Percentiles rank a stretch among this genome's conserved stretches.
Evolutionary conservation across 2,888 invertebrate species (phyloP).

Genomic region (Chorisops tibialis): DNA sequence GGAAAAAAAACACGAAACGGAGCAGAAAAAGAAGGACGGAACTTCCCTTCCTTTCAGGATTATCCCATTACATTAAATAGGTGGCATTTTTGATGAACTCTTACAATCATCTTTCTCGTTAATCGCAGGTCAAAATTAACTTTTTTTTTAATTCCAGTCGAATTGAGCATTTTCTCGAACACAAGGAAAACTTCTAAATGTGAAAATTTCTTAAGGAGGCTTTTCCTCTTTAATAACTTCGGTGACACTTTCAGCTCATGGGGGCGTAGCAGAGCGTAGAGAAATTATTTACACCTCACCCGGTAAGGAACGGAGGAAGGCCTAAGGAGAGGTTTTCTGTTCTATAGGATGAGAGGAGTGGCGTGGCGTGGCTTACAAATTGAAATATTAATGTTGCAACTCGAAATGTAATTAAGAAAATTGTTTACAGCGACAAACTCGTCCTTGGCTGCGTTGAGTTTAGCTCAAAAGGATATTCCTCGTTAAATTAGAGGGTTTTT

Average conservation of each 20-base stretch:
- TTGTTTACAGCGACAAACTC: conserved; percentile 2
- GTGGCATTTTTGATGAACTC: conserved; percentile 5
- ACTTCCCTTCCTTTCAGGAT: too few relatives aligned
- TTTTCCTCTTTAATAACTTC: too few relatives aligned
- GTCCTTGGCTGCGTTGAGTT: background rate
- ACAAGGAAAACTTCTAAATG: conserved; percentile 4
- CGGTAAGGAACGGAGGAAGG: background rate
- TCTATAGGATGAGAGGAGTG: background rate
- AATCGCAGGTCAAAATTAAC: background rate
- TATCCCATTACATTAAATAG: background rate
- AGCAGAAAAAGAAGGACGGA: too few relatives aligned
- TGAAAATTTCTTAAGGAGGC: too few relatives aligned
- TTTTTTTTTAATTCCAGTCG: background rate
- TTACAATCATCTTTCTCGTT: background rate
- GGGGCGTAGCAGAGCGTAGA: conserved; percentile 4
- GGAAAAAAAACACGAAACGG: too few relatives aligned
- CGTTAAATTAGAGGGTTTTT: too few relatives aligned
- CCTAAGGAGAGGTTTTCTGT: background rate
- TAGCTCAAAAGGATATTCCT: conserved; percentile 7
- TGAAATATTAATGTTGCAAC: conserved; percentile 22
- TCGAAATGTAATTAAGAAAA: conserved; percentile 19
- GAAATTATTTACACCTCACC: conserved; percentile 12
- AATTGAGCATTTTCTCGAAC: background rate
- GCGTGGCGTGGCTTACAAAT: conserved; percentile 3
- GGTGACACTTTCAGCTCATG: conserved; percentile 9